Base-by-base conservation (phyloP, 2,888 invertebrate species). In the Balanococcus diminutus region DNA sequence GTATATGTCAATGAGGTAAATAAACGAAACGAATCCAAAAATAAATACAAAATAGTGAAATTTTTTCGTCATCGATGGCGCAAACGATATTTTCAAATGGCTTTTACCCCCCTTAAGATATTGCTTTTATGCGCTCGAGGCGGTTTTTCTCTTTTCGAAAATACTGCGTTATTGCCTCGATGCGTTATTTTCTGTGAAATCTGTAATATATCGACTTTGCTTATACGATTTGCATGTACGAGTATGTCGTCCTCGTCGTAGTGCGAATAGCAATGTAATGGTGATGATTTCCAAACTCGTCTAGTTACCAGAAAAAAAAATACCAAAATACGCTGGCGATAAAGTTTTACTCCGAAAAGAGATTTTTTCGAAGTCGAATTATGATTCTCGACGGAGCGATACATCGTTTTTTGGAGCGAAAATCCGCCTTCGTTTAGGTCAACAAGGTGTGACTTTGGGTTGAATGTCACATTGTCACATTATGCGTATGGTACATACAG, bases 361-460 rank as follows among this genome's bases (percentile, higher is more conserved):
- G 28, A 67, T 67, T 67, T 67, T 67, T 28, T n/a, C n/a, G n/a
- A n/a, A n/a, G 28, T 51, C 51, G 61, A 28, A 25, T 67, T 67
- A 67, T 67, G 61, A 67, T 67, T 67, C 61, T 67, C 61, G 61
- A 11, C 11, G 61, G 61, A 11, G 28, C 61, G 61, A 67, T 67
- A 67, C 61, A 14, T 67, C n/a, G n/a, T 67, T 67, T 67, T 28
- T 25, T 67, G 2, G 25, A 67, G 14, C 4, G 19, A n/a, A 51
- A 19, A 51, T 19, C 25, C 28, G 9, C 61, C 3, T 67, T 25
- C 61, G 61, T 67, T 67, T 67, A 25, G 61, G 61, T 67, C 61
- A 67, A 67, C 61, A 67, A 67, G 61, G 61, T 67, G 61, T 67
- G 28, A 67, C 28, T 67, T 67, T 25, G 61, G 28, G 61, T 67